A percentile compares a stretch with the other conserved stretches of the same genome.
phyloP scores from a whole-genome alignment of 2,797 vertebrate species.

The Galago senegalensis region DNA sequence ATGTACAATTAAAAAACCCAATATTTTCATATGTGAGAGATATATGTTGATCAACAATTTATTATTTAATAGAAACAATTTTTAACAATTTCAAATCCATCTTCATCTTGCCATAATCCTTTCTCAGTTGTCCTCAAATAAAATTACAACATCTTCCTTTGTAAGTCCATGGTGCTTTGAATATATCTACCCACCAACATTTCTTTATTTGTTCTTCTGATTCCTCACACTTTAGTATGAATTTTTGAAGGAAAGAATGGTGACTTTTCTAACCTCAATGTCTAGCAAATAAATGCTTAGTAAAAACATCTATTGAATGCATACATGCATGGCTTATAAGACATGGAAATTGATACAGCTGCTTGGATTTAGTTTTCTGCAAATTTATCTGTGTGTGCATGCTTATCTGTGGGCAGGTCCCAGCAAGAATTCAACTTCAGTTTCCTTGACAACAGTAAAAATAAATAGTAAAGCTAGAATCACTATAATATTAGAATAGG shows the following conservation, averaged over 20 bases:
- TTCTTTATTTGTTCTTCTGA: not conserved
- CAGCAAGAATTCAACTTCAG: not conserved
- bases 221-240: not conserved
- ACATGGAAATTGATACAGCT: not conserved
- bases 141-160: not conserved
- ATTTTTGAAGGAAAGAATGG: not conserved
- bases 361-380: not conserved
- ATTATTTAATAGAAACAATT: not conserved
- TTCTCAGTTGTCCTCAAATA: slow-evolving; percentile 8
- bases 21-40: not conserved
- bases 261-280: not conserved
- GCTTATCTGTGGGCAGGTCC: not conserved
- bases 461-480: not conserved
- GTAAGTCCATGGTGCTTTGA: not conserved
- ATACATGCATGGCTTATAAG: not conserved
- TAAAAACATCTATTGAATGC: not conserved
- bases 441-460: slow-evolving; percentile 32
- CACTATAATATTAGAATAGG: not conserved
- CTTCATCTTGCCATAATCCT: not conserved
- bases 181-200: not conserved
- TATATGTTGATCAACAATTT: not conserved
- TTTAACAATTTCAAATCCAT: not conserved
- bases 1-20: not conserved
- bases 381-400: not conserved
- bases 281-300: not conserved